A percentile compares a stretch with the other conserved stretches of the same genome.
phyloP scores from a whole-genome alignment of 2,113 vertebrate genomes.

The Dendropsophus ebraccatus region DNA sequence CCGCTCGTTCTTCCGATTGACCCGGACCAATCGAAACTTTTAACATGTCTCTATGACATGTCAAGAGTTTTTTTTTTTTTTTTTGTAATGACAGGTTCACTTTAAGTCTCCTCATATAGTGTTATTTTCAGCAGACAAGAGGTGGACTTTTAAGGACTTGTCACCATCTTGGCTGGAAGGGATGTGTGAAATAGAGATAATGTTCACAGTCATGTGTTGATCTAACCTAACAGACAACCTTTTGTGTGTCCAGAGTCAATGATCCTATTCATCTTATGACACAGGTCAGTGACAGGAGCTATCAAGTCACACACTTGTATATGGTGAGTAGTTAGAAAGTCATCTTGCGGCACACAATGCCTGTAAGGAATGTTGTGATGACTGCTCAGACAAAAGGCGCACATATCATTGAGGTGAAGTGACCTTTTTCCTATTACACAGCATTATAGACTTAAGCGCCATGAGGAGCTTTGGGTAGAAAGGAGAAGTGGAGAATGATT shows the following conservation, averaged over 20 bases:
- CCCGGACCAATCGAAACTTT: no score
- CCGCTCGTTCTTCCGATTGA: no score
- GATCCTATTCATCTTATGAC: conserved; percentile 45
- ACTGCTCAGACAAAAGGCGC: conserved; percentile 30
- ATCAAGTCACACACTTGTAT: conserved; percentile 49
- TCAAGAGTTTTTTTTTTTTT: no score
- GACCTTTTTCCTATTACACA: conserved; percentile 12
- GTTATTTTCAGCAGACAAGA: neutral
- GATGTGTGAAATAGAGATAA: conserved; percentile 29
- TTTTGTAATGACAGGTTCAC: no score
- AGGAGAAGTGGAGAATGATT: conserved; percentile 3
- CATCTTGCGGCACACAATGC: conserved; percentile 23
- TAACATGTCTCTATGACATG: no score
- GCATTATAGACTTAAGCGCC: neutral
- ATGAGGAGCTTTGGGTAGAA: neutral
- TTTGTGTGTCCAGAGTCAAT: conserved; percentile 57
- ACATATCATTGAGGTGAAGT: conserved; percentile 35
- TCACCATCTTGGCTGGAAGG: neutral
- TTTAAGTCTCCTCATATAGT: no score
- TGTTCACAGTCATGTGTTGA: conserved; percentile 51
- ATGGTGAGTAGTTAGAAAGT: conserved; percentile 28
- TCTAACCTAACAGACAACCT: conserved; percentile 30
- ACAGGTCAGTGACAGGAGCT: conserved; percentile 19
- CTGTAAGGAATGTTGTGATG: conserved; percentile 52
- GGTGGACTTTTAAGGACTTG: neutral